Base-by-base conservation (phyloP, 2,888 invertebrate genomes). In the Pelosia muscerda region DNA sequence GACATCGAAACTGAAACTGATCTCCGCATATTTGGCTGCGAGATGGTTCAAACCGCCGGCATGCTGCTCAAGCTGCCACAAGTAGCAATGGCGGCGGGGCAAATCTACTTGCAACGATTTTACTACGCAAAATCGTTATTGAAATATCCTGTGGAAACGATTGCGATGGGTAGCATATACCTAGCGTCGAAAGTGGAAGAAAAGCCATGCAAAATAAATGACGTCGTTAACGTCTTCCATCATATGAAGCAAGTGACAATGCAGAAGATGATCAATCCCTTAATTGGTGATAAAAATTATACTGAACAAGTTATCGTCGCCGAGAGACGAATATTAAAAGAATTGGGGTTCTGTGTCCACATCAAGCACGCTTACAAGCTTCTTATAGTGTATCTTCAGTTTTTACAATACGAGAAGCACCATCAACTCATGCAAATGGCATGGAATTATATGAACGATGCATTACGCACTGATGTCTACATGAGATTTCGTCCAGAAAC, bases 381-480 rank as follows among this genome's bases (percentile, higher is more conserved):
- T 80, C 98, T 98, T 91, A 99, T 99, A 25, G 98, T 99, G 95
- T 99, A 99, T 89, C 96, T 99, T 66, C 98, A 99, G 95, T 97
- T 99, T 11, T 92, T 99, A 75, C 97, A 98, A 63, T 97, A 97
- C 84, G 98, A 99, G 86, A 97, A 97, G 86, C 97, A 99, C 90
- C 96, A 97, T 68, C 97, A 97, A 78, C 95, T 99, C 54, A 98
- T 28, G 6, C 28, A 28, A 28, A 28, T 6, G 91, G 97, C 99
- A 5, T 99, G 99, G 99, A 99, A 99, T 90, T 99, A 99, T 92
- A 99, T 99, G 99, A 99, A 99, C 90, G 99, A 99, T 95, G 98
- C 99, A 0, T 94, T 99, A 28, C 28, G 28, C 28, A 28, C 28
- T 4, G 28, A 28, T 28, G 28, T 28, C 0, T 99, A 99, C 90